These are phyloP conservation scores for Melieria omissa DNA, from an alignment of 2,888 invertebrate genomes.

Conservation along the genomic window DNA sequence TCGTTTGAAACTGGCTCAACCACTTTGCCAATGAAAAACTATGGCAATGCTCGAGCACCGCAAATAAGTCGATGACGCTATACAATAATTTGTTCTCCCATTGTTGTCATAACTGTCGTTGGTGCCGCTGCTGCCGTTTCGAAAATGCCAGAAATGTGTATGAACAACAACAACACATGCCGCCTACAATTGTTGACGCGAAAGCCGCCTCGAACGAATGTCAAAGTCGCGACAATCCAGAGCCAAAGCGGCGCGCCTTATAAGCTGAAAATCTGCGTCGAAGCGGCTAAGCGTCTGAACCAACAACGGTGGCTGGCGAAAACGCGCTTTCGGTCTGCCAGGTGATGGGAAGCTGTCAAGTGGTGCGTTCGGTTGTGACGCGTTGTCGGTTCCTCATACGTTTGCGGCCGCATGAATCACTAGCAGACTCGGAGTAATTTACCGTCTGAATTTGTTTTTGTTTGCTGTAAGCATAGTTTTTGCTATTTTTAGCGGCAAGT, in stretches of 20 bases:
- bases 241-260: conserved; percentile 12
- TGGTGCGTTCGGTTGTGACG: too few relatives aligned
- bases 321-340: too few relatives aligned
- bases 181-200: neutral
- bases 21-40: conserved; percentile 7
- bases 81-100: neutral
- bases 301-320: too few relatives aligned
- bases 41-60: neutral
- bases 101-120: conserved; percentile 23
- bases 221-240: neutral
- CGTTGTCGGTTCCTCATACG: too few relatives aligned
- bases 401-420: too few relatives aligned
- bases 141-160: neutral
- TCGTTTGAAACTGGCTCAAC: conserved; percentile 32
- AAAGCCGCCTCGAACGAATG: neutral
- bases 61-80: conserved; percentile 27
- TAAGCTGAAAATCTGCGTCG: conserved; percentile 28
- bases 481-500: too few relatives aligned
- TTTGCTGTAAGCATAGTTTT: too few relatives aligned
- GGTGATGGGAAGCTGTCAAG: too few relatives aligned
- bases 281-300: neutral
- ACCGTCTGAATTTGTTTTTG: too few relatives aligned
- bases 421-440: too few relatives aligned
- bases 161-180: neutral
- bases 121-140: neutral